Conservation (phyloP, 2,888 invertebrate genomes). For the Cheilosia impressa region DNA sequence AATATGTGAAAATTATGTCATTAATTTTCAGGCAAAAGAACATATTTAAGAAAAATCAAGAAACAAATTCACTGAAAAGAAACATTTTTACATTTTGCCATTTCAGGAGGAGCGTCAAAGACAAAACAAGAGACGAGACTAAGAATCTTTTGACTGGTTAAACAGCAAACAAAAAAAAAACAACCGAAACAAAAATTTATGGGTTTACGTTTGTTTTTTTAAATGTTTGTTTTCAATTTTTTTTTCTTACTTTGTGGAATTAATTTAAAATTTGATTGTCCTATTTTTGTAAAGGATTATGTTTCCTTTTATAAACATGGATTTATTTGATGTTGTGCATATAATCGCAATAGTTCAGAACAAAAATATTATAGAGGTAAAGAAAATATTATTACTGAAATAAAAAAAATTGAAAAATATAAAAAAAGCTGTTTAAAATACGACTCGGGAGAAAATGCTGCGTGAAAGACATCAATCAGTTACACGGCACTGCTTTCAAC, state of each 20-base stretch:
- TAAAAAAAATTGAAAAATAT: slow-evolving; percentile 42
- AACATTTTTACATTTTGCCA: slow-evolving; percentile 40
- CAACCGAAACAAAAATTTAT: slow-evolving; percentile 17
- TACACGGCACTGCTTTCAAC: too few species aligned
- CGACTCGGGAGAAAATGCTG: background rate
- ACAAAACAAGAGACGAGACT: slow-evolving; percentile 72
- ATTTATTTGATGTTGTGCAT: slow-evolving; percentile 61
- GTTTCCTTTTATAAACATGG: slow-evolving; percentile 35
- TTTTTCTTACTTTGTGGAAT: slow-evolving; percentile 18
- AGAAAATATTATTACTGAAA: slow-evolving; percentile 46
- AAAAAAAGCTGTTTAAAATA: too few species aligned
- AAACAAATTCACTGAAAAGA: slow-evolving; percentile 32
- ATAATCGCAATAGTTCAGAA: slow-evolving; percentile 49
- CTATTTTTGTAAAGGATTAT: slow-evolving; percentile 13
- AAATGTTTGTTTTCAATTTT: background rate
- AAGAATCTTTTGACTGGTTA: slow-evolving; percentile 48
- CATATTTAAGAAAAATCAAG: slow-evolving; percentile 38
- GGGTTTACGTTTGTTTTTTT: slow-evolving; percentile 26
- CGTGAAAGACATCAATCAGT: background rate
- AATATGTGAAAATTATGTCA: slow-evolving; percentile 10
- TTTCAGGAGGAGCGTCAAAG: slow-evolving; percentile 76
- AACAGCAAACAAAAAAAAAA: slow-evolving; percentile 15
- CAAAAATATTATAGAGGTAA: slow-evolving; percentile 27
- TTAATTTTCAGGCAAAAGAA: slow-evolving; percentile 69
- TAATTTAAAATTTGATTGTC: slow-evolving; percentile 32